Conservation (phyloP, 2,797 vertebrate species). For the Tragelaphus eurycerus region DNA sequence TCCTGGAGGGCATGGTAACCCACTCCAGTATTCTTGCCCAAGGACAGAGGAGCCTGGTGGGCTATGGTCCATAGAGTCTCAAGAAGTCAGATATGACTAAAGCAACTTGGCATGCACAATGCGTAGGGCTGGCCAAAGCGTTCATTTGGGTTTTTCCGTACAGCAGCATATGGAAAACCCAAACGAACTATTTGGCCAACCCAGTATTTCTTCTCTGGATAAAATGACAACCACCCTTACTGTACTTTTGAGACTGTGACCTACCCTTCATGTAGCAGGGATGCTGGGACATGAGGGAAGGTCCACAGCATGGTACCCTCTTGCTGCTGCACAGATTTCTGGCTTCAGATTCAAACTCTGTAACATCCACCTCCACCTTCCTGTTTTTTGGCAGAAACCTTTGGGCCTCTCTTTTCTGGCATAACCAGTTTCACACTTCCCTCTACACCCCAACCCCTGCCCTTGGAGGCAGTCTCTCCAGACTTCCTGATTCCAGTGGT, state of each 20-base stretch:
- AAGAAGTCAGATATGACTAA: neutral
- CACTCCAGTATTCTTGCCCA: neutral
- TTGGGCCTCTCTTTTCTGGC: neutral
- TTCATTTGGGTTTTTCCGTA: neutral
- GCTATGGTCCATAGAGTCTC: rapidly evolving
- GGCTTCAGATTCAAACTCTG: neutral
- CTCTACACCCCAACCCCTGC: neutral
- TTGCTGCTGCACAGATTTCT: neutral
- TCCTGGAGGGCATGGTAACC: neutral
- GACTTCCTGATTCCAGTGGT: neutral
- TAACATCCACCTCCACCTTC: neutral
- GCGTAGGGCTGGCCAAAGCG: neutral
- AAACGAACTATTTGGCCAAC: neutral
- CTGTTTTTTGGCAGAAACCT: neutral
- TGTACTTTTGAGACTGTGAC: neutral
- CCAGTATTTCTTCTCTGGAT: neutral
- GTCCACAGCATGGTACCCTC: neutral
- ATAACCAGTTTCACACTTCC: neutral
- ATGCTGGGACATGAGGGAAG: neutral
- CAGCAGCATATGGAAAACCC: neutral
- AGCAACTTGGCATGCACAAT: neutral
- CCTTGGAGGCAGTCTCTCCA: neutral
- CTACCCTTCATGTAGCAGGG: rapidly evolving
- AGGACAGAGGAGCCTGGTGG: neutral
- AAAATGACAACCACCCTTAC: neutral